Evolutionary conservation across 1,140 invertebrate genomes (phyloP).

Genomic region (Nixonia krombeini): DNA sequence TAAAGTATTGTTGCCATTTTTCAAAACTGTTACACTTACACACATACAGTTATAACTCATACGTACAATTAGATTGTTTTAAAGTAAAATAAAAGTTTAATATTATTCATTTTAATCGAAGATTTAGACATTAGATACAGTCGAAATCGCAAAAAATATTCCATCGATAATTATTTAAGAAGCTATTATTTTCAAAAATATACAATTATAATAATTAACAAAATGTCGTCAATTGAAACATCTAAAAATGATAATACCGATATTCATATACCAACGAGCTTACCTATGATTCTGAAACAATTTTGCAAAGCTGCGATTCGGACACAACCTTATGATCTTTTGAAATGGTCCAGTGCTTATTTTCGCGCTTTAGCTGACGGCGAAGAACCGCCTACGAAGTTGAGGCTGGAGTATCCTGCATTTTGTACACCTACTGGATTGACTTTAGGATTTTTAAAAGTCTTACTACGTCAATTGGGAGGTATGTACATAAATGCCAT

Average conservation of each 20-base stretch:
- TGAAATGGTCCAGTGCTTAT: constrained; percentile 88
- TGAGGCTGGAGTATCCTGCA: constrained; percentile 80
- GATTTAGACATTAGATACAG: no score
- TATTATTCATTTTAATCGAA: constrained; percentile 9
- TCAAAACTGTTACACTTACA: no score
- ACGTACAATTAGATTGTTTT: no score
- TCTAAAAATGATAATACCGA: constrained; percentile 62
- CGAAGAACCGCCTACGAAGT: constrained; percentile 80
- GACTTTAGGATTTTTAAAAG: constrained; percentile 83
- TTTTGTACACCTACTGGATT: constrained; percentile 76
- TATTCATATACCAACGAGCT: constrained; percentile 82
- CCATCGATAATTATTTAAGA: no score
- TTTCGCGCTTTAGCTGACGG: constrained; percentile 80
- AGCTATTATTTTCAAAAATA: no score
- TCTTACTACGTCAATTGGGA: constrained; percentile 81
- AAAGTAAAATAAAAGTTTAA: neutral
- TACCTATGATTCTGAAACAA: constrained; percentile 88
- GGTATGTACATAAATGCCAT: no score
- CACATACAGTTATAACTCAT: no score
- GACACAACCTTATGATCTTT: constrained; percentile 88
- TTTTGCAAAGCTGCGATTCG: constrained; percentile 93
- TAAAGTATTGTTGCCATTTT: no score
- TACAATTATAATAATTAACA: neutral
- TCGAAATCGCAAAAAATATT: no score
- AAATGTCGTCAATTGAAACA: constrained; percentile 40